Conservation (phyloP, 2,113 vertebrate species). For the Phycodurus eques region DNA sequence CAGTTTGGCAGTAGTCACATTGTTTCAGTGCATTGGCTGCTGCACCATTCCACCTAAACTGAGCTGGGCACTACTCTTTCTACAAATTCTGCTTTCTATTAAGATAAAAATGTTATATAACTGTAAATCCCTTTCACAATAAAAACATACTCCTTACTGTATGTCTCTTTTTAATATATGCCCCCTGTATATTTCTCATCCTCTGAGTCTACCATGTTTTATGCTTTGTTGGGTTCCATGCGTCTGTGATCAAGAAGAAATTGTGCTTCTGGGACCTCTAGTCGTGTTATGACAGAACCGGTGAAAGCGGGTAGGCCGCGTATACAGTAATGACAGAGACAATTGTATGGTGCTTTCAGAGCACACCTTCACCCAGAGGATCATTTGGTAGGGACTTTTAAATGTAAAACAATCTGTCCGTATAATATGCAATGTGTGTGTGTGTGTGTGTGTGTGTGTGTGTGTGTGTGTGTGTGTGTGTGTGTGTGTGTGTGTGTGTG, state of each 20-base stretch:
- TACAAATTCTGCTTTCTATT: background rate
- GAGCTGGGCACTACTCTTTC: background rate
- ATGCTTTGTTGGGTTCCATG: slow-evolving; percentile 20
- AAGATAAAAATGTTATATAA: background rate
- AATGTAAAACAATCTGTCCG: slow-evolving; percentile 7
- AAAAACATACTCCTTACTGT: background rate
- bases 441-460: slow-evolving; percentile 2
- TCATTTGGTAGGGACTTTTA: slow-evolving; percentile 4
- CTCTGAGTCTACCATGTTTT: slow-evolving; percentile 16
- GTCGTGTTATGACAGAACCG: slow-evolving; percentile 38
- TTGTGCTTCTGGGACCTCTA: slow-evolving; percentile 14
- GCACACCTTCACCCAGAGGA: slow-evolving; percentile 7
- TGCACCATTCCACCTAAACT: background rate
- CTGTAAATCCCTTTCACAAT: background rate
- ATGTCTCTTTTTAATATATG: background rate
- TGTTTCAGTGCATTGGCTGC: background rate
- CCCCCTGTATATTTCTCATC: background rate
- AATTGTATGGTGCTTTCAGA: slow-evolving; percentile 25
- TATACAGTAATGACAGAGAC: slow-evolving; percentile 19
- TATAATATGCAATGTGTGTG: background rate
- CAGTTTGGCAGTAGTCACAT: slow-evolving; percentile 1
- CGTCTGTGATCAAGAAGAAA: slow-evolving; percentile 19
- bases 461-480: background rate
- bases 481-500: slow-evolving; percentile 5
- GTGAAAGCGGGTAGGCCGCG: slow-evolving; percentile 21